phyloP scores from a whole-genome alignment of 2,113 vertebrate species.

The Mungos mungo region DNA sequence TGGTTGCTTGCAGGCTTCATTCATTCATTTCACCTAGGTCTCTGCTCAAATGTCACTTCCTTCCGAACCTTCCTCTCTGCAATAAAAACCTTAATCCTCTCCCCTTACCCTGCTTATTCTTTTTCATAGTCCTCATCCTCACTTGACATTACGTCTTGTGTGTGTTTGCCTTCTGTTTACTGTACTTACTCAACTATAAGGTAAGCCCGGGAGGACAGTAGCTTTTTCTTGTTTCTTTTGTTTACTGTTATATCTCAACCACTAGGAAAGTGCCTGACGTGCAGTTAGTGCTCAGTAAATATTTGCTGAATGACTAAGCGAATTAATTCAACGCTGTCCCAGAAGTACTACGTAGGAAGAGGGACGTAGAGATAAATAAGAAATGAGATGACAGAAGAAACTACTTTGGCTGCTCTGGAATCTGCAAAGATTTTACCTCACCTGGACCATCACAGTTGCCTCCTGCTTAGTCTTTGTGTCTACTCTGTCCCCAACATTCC shows the following conservation, averaged over 20 bases:
- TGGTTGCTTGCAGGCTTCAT: neutral
- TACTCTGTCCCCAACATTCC: neutral
- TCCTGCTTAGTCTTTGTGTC: neutral
- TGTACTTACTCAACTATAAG: neutral
- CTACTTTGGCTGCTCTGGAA: neutral
- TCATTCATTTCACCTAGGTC: conserved; percentile 5
- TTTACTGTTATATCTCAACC: conserved; percentile 7
- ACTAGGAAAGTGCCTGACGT: neutral
- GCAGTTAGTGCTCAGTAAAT: neutral
- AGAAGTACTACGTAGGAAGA: neutral
- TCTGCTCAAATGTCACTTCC: neutral
- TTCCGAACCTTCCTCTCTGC: neutral
- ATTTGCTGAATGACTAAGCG: neutral
- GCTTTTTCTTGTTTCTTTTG: neutral
- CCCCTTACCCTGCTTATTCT: neutral
- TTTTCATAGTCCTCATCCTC: neutral
- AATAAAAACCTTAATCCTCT: neutral
- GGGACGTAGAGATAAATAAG: neutral
- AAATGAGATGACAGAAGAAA: neutral
- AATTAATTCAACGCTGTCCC: neutral
- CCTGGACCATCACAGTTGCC: neutral
- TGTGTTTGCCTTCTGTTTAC: neutral
- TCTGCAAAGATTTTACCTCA: neutral
- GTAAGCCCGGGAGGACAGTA: neutral
- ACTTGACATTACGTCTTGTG: neutral